Conservation (phyloP, 2,888 invertebrate genomes). For the Drosophila prolongata region DNA sequence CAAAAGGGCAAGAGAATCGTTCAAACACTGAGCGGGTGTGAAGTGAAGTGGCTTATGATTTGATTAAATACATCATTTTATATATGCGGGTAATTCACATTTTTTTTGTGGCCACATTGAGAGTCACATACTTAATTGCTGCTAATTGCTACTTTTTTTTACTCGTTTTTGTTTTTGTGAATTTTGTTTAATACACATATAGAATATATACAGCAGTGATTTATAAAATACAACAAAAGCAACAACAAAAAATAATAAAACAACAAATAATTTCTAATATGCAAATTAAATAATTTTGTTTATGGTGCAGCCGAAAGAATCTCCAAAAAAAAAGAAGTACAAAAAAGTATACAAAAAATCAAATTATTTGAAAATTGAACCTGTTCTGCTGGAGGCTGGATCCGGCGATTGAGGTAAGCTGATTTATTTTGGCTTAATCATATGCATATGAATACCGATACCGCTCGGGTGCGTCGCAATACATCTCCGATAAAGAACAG, state of each 20-base stretch:
- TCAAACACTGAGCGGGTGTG: slow-evolving; percentile 31
- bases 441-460: slow-evolving; percentile 1
- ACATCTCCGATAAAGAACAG: slow-evolving; percentile 17
- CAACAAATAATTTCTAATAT: slow-evolving; percentile 25
- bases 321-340: slow-evolving; percentile 18
- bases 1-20: slow-evolving; percentile 8
- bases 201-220: slow-evolving; percentile 12
- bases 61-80: slow-evolving; percentile 4
- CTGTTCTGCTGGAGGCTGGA: slow-evolving; percentile 31
- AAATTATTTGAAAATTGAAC: slow-evolving; percentile 29
- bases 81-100: slow-evolving; percentile 10
- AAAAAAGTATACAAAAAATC: slow-evolving; percentile 6
- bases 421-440: slow-evolving; percentile 42
- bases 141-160: slow-evolving; percentile 27
- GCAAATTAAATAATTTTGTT: slow-evolving; percentile 52
- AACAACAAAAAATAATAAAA: slow-evolving; percentile 1
- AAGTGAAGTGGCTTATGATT: slow-evolving; percentile 26
- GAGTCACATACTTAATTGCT: slow-evolving; percentile 29
- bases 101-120: neutral
- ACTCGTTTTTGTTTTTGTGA: slow-evolving; percentile 29
- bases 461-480: slow-evolving; percentile 13
- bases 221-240: slow-evolving; percentile 46
- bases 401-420: slow-evolving; percentile 49
- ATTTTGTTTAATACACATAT: slow-evolving; percentile 22
- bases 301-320: slow-evolving; percentile 32